Evolutionary conservation across 2,797 vertebrate genomes (phyloP).

Genomic region (Rhynchonycteris naso): DNA sequence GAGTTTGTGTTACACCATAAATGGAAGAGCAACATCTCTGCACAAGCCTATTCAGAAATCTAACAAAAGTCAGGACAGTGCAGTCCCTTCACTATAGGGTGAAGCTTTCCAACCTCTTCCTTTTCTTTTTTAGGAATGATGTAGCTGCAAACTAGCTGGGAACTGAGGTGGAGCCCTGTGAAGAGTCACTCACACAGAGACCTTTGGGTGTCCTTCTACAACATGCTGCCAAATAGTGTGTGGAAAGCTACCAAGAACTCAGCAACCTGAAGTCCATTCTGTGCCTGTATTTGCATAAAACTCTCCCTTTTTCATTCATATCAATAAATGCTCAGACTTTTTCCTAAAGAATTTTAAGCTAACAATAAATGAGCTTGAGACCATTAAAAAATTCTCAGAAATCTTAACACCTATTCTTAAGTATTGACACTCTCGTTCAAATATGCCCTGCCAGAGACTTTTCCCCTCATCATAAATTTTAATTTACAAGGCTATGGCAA

Average conservation of each 20-base stretch:
- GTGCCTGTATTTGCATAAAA: background rate
- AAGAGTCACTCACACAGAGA: background rate
- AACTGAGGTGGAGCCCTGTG: background rate
- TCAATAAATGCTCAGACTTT: background rate
- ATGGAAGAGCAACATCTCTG: background rate
- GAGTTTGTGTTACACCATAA: background rate
- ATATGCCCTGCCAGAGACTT: constrained; percentile 79
- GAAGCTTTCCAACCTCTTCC: background rate
- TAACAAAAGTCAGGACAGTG: constrained; percentile 8
- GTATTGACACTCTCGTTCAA: constrained; percentile 81
- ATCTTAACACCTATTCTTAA: constrained; percentile 74
- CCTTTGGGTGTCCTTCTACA: background rate
- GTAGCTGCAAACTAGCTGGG: background rate
- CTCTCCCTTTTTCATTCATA: background rate
- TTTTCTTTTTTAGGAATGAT: background rate
- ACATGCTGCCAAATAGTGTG: background rate
- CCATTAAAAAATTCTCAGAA: constrained; percentile 72
- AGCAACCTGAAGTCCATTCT: background rate
- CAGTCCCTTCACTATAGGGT: background rate
- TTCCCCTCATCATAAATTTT: constrained; percentile 83
- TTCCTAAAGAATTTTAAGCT: constrained; percentile 56
- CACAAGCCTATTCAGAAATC: background rate
- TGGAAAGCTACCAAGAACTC: constrained; percentile 41
- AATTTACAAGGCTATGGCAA: constrained; percentile 83
- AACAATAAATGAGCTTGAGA: constrained; percentile 76